Percentiles rank a stretch among this genome's conserved stretches.
Evolutionary conservation across 2,797 vertebrate species (phyloP).

Genomic region (Orientallactaga sibirica): DNA sequence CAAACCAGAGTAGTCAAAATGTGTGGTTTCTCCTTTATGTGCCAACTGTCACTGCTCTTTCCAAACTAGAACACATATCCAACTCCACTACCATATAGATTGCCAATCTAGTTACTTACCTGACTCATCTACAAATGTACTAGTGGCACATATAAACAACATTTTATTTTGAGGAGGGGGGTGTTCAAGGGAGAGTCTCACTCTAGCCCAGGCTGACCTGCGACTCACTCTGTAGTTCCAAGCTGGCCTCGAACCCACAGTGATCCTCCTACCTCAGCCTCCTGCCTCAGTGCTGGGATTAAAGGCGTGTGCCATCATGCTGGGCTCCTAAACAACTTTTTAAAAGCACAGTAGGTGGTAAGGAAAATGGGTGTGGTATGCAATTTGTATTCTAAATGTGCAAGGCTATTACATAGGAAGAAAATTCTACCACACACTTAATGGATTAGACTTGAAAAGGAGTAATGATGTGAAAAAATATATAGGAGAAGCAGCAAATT

Average conservation of each 20-base stretch:
- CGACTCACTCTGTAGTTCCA: too few species aligned
- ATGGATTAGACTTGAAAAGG: slow-evolving; percentile 84
- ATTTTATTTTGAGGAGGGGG: too few species aligned
- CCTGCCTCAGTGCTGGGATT: too few species aligned
- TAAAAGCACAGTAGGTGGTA: slow-evolving; percentile 50
- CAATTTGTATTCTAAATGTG: slow-evolving; percentile 80
- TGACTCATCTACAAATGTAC: slow-evolving; percentile 44
- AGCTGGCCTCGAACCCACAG: too few species aligned
- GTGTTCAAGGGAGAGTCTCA: too few species aligned
- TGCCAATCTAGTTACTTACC: background rate
- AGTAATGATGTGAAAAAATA: slow-evolving; percentile 85
- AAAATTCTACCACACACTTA: slow-evolving; percentile 78
- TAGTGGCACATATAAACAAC: slow-evolving; percentile 22
- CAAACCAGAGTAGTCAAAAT: slow-evolving; percentile 24
- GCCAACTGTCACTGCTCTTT: background rate
- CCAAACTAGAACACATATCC: slow-evolving; percentile 40
- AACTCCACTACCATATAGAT: background rate
- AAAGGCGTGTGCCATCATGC: too few species aligned
- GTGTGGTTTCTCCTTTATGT: background rate
- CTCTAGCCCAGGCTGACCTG: too few species aligned
- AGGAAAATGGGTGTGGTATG: slow-evolving; percentile 63
- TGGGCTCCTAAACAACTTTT: background rate
- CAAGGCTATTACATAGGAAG: slow-evolving; percentile 73
- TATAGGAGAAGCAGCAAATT: slow-evolving; percentile 77
- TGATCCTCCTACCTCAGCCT: too few species aligned